Base-by-base conservation (phyloP, 2,113 vertebrate genomes). In the Bostrychus sinensis region DNA sequence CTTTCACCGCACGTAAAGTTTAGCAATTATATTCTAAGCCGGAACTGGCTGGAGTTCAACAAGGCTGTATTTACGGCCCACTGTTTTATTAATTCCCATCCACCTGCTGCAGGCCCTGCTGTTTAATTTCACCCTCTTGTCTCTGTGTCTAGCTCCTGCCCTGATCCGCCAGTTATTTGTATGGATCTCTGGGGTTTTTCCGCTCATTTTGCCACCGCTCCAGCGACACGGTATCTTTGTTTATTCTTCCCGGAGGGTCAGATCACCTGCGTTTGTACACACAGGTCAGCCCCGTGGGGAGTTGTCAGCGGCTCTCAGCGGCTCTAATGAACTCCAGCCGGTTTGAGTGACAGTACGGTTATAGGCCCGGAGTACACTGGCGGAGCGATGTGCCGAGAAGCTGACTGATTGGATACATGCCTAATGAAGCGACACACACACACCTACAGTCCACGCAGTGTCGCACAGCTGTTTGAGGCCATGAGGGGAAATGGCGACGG, bases 281-380 rank as follows among this genome's bases (percentile, higher is more conserved):
- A 64, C 73, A 22, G 81, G 84, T 86, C 83, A 74, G 73, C 62
- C 75, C 81, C 36, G 48, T 22, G 61, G 78, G 84, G 84, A 80
- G 75, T 76, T 82, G 81, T 88, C 87, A 75, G 34, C 61, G 14
- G 69, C 74, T 69, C 86, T 78, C 79, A 37, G 77, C 42, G 81
- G 80, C 75, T 64, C 77, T 88, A 84, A 86, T 88, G 89, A 86
- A 88, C 86, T 86, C 71, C 65, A 66, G 75, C 67, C 39, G 61
- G n/a, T 43, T 78, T 87, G 88, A 91, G 62, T 82, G 87, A 86
- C 86, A 81, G 84, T 39, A 37, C 72, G 75, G 80, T 82, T 83
- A 71, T 37, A 62, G 79, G 78, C 69, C 69, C 37, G 73, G 70
- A 76, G 75, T 71, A 70, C 75, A 65, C 80, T 56, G 68, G 22